These are phyloP conservation scores for Argyrosomus japonicus DNA, from an alignment of 2,113 vertebrate genomes.

Conservation along the genomic window DNA sequence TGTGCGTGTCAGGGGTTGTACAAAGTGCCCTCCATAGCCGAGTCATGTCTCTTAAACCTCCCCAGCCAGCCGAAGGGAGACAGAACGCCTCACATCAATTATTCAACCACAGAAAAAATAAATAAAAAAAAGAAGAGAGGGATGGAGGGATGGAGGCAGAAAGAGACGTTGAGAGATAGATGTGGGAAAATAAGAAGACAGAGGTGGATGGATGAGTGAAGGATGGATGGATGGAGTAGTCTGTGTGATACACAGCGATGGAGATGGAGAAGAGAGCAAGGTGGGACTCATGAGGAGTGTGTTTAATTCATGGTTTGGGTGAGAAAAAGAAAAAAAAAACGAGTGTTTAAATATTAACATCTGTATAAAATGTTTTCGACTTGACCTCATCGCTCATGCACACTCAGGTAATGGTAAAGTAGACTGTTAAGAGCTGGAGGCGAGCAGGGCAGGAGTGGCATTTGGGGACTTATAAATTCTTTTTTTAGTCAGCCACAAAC, in stretches of 20 bases:
- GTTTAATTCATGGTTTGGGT: slow-evolving; percentile 65
- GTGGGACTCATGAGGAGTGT: slow-evolving; percentile 52
- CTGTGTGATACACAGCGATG: neutral
- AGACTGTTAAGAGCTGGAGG: slow-evolving; percentile 31
- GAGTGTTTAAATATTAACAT: slow-evolving; percentile 67
- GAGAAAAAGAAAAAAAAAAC: slow-evolving; percentile 29
- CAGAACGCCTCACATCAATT: slow-evolving; percentile 75
- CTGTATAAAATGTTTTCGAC: slow-evolving; percentile 62
- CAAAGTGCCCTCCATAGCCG: slow-evolving; percentile 74
- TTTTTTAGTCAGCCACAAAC: slow-evolving; percentile 19
- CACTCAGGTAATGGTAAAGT: slow-evolving; percentile 44
- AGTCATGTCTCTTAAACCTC: slow-evolving; percentile 78
- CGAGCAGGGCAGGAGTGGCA: neutral
- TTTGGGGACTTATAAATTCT: slow-evolving; percentile 5
- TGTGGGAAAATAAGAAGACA: slow-evolving; percentile 11
- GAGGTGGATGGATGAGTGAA: neutral
- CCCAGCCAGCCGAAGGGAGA: slow-evolving; percentile 52
- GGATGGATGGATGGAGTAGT: neutral
- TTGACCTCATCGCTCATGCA: slow-evolving; percentile 65
- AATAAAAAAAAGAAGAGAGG: neutral
- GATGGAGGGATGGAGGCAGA: neutral
- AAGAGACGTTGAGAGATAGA: slow-evolving; percentile 5
- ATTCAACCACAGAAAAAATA: slow-evolving; percentile 59
- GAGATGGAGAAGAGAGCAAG: slow-evolving; percentile 9
- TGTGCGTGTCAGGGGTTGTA: slow-evolving; percentile 56